Base-by-base conservation (phyloP, 2,113 vertebrate species). In the Hemichromis elongatus region DNA sequence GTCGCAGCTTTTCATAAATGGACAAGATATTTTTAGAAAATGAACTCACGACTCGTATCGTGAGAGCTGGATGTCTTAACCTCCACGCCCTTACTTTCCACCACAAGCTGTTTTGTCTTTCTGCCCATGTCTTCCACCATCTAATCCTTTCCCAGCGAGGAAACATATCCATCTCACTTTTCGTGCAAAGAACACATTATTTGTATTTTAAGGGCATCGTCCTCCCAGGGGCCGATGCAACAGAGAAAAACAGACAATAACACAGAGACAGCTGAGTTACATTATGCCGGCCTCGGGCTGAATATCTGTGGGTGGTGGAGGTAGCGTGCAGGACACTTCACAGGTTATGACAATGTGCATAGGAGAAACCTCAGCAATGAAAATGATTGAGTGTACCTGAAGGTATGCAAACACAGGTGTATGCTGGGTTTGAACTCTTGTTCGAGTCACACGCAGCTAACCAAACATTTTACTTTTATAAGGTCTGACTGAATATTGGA, bases 131-230 rank as follows among this genome's bases (percentile, higher is more conserved):
- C 77, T 77, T 54, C 53, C 16, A 35, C 19, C 7, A 16, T 47
- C 33, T 77, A 24, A 83, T 70, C 47, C 37, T 19, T n/a, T 50
- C 45, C 54, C 53, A 24, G 55, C 1, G 19, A 68, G 47, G 45
- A 75, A 73, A 56, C 42, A 45, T 7, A 13, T 55, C 55, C 9
- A 0, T 53, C 57, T 75, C 63, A 19, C 52, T 77, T 86, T 78
- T 40, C 80, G 86, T 92, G 90, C 90, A 88, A 90, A 77, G 50
- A 47, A 52, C 59, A 70, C 30, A 85, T 92, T 84, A 93, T 9
- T 78, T 24, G 1, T 21, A n/a, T 68, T 55, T 42, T 35, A 18
- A 59, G 61, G 7, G 30, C 52, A 56, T 79, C 68, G 4, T 68
- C n/a, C 79, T 50, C 81, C 5, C 30, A 3, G 45, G 75, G 78